Evolutionary conservation across 2,888 invertebrate species (phyloP).

Genomic region (Strigamia crassipes): DNA sequence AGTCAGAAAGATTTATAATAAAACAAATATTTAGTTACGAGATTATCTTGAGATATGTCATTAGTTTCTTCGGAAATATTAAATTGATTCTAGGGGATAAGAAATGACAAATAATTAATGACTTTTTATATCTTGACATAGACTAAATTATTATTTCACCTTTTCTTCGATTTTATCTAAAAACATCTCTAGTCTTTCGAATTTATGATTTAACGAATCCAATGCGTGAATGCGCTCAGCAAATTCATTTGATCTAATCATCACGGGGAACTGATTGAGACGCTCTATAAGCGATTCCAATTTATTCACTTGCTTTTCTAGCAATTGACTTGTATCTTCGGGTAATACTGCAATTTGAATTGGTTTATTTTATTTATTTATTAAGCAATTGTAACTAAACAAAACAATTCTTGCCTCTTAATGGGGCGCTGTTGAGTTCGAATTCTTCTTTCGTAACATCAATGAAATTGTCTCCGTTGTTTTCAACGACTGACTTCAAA

Average conservation of each 20-base stretch:
- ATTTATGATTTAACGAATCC: neutral
- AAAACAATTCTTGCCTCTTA: neutral
- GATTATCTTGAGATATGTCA: constrained; percentile 4
- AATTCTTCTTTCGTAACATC: neutral
- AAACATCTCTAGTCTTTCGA: neutral
- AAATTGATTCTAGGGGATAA: neutral
- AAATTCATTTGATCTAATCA: neutral
- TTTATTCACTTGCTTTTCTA: neutral
- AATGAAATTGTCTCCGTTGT: neutral
- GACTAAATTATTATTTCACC: neutral
- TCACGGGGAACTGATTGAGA: neutral
- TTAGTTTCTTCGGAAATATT: neutral
- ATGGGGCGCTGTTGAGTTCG: neutral
- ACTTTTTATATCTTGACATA: neutral
- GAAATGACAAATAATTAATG: neutral
- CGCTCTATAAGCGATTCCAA: neutral
- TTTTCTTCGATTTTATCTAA: constrained; percentile 28
- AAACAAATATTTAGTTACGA: neutral
- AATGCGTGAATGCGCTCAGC: neutral
- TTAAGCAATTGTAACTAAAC: neutral
- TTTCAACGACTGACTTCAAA: neutral
- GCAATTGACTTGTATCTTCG: constrained; percentile 1
- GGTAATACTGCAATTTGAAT: neutral
- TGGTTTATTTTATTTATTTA: neutral
- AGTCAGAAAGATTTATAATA: too few species aligned